Conservation (phyloP, 2,888 invertebrate species). For the Clivina fossor region DNA sequence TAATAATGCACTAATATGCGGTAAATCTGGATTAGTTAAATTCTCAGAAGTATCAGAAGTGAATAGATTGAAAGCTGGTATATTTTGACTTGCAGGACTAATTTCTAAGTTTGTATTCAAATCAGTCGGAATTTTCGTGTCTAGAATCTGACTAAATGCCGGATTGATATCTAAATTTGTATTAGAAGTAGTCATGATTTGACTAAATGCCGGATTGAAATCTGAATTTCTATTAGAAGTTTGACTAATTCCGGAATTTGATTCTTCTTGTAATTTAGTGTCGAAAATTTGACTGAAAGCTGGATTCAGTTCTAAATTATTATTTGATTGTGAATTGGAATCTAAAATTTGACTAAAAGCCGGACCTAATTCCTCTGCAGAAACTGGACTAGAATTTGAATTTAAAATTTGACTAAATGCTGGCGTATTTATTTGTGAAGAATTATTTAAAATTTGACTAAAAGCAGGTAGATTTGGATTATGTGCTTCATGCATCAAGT, state of each 20-base stretch:
- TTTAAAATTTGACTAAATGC: constrained; percentile 29
- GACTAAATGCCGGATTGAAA: constrained; percentile 37
- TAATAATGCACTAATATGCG: constrained; percentile 31
- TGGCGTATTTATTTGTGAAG: constrained; percentile 8
- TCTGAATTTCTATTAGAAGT: constrained; percentile 3
- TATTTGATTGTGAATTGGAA: too few relatives aligned
- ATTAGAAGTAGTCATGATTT: constrained; percentile 25
- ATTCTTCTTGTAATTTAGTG: too few relatives aligned
- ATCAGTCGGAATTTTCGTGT: neutral
- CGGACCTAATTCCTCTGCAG: constrained; percentile 20
- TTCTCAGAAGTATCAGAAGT: too few relatives aligned
- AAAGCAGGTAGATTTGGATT: constrained; percentile 11
- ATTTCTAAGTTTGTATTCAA: too few relatives aligned
- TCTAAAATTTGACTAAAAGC: constrained; percentile 35
- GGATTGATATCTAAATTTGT: constrained; percentile 31
- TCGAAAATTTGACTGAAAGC: neutral
- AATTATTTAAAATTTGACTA: constrained; percentile 16
- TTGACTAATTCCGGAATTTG: neutral
- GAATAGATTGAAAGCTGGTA: neutral
- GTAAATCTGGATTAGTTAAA: constrained; percentile 27
- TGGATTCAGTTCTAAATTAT: neutral
- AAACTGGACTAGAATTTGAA: neutral
- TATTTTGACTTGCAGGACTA: neutral
- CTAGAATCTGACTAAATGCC: constrained; percentile 35
- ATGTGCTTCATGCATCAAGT: constrained; percentile 5